phyloP scores from a whole-genome alignment of 92 coral and sea anemone species.

The Siderastrea siderea region DNA sequence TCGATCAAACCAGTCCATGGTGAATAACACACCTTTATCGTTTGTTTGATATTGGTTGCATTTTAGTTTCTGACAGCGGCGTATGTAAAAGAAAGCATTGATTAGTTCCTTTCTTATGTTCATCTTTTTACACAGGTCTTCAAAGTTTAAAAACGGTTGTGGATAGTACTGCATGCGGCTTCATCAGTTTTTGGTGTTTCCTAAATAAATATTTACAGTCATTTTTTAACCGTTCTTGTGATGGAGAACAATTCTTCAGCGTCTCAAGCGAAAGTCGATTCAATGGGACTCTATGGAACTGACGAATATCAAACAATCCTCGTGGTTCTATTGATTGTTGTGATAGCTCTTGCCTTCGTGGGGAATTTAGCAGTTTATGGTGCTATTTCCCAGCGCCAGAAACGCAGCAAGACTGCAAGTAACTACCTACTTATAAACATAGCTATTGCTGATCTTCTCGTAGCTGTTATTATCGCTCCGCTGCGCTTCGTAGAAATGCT shows the following conservation, averaged over 20 bases:
- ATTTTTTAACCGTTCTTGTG: not conserved
- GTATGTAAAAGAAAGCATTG: too few relatives aligned
- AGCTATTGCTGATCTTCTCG: conserved; percentile 74
- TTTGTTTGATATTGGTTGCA: too few relatives aligned
- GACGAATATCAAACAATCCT: conserved; percentile 2
- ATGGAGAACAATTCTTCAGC: not conserved
- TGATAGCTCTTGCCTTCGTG: conserved; percentile 37
- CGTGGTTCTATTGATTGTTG: conserved; percentile 11
- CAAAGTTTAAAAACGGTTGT: too few relatives aligned
- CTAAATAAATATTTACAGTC: too few relatives aligned
- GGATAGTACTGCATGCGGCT: too few relatives aligned
- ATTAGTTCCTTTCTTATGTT: too few relatives aligned
- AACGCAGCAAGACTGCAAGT: conserved; percentile 67
- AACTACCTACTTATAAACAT: conserved; percentile 80
- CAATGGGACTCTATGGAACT: conserved; percentile 13
- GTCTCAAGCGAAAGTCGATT: not conserved
- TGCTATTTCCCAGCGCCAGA: conserved; percentile 60
- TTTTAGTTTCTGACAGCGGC: too few relatives aligned
- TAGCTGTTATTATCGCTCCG: conserved; percentile 68
- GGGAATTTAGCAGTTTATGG: conserved; percentile 31
- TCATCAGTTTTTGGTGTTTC: too few relatives aligned
- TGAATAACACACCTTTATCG: too few relatives aligned
- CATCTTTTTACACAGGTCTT: too few relatives aligned
- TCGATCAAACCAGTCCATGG: too few relatives aligned
- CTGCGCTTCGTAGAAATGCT: conserved; percentile 70